phyloP scores from a whole-genome alignment of 2,113 vertebrate genomes.

The Trochalopteron elliotii region DNA sequence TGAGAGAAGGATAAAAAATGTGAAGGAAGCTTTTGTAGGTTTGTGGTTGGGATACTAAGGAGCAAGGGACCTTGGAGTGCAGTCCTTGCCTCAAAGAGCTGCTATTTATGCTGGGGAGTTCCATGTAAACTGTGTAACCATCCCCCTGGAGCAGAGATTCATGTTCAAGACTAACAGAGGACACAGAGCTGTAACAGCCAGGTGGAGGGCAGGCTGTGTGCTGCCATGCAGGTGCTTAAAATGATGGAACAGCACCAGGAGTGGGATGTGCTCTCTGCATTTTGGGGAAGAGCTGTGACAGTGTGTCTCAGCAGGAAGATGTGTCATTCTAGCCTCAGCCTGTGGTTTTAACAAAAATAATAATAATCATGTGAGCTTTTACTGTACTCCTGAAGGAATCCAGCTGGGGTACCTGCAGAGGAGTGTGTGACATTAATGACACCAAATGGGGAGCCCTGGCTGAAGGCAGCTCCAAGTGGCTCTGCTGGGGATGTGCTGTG shows the following conservation, averaged over 20 bases:
- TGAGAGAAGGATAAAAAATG: background rate
- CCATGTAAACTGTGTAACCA: background rate
- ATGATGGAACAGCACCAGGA: background rate
- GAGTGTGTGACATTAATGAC: background rate
- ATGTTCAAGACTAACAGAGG: background rate
- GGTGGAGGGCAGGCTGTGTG: background rate
- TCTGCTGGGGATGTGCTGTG: background rate
- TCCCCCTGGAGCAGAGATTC: background rate
- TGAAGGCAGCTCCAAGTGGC: background rate
- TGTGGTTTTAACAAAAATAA: background rate
- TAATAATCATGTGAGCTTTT: background rate
- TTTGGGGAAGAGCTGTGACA: background rate
- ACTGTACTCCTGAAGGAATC: background rate
- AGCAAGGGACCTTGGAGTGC: background rate
- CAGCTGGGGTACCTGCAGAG: background rate
- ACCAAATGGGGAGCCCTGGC: background rate
- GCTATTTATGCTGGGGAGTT: background rate
- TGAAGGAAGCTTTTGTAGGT: background rate
- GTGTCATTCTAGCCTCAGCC: background rate
- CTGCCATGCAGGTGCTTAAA: background rate
- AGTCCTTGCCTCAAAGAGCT: background rate
- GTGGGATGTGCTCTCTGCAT: background rate
- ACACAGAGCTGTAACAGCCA: background rate
- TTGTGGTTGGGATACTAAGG: background rate
- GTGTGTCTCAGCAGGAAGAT: background rate